A percentile compares a stretch with the other conserved stretches of the same genome.
Evolutionary conservation across 2,797 vertebrate species (phyloP).

Genomic region (Meriones psammophilus): DNA sequence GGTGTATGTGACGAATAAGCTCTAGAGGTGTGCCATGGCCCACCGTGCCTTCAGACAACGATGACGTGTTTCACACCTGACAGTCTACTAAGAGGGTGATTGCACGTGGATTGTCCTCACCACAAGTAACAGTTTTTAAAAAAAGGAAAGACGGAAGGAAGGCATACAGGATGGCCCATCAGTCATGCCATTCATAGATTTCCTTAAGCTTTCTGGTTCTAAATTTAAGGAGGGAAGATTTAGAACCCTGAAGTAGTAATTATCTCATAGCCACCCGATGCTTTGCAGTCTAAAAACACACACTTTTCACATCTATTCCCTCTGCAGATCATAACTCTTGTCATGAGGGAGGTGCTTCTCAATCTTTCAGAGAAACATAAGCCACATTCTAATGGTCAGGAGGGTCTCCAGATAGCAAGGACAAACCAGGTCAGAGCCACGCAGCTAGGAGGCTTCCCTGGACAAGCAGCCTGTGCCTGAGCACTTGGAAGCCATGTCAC

Average conservation of each 20-base stretch:
- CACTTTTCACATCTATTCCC: background rate
- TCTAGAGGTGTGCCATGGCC: too few relatives aligned
- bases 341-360: background rate
- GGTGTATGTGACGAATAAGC: background rate
- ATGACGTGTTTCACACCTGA: background rate
- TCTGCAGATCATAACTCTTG: background rate
- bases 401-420: fast-evolving
- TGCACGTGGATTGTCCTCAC: background rate
- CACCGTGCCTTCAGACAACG: background rate
- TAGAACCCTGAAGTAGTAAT: background rate
- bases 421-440: background rate
- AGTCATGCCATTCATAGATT: slow-evolving; percentile 1
- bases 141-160: background rate
- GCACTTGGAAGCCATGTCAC: background rate
- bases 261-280: background rate
- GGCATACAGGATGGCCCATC: background rate
- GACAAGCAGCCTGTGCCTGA: fast-evolving
- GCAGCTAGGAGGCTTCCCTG: background rate
- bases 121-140: background rate
- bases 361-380: background rate
- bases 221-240: slow-evolving; percentile 19
- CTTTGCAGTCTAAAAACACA: background rate
- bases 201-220: slow-evolving; percentile 38
- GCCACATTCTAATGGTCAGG: background rate
- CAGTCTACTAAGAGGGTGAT: background rate